These are phyloP conservation scores for Uropetala carovei DNA, from an alignment of 2,888 invertebrate genomes.

Conservation along the genomic window DNA sequence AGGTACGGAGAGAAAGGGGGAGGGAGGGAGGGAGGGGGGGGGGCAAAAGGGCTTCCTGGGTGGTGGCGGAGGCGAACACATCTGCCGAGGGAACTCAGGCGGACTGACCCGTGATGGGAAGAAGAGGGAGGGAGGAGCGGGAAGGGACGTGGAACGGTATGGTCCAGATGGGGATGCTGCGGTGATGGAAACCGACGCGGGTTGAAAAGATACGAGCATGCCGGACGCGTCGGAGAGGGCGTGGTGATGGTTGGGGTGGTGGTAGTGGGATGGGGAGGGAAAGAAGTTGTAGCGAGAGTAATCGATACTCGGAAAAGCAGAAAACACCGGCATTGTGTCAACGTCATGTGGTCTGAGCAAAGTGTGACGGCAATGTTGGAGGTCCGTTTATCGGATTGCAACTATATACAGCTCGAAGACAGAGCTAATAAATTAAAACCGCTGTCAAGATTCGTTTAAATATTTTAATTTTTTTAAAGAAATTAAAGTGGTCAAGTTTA, in stretches of 20 bases:
- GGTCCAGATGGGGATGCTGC: conserved; percentile 56
- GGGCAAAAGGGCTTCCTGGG: not conserved
- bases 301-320: conserved; percentile 19
- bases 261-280: not conserved
- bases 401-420: too few species aligned
- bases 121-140: not conserved
- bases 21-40: not conserved
- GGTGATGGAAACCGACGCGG: not conserved
- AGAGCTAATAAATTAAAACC: too few species aligned
- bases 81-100: not conserved
- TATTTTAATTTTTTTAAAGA: too few species aligned
- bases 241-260: not conserved
- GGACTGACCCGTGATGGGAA: conserved; percentile 14
- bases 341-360: not conserved
- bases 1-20: too few species aligned
- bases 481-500: too few species aligned
- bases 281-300: conserved; percentile 39
- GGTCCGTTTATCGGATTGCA: not conserved
- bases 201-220: not conserved
- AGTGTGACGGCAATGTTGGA: not conserved
- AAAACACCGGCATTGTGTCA: conserved; percentile 2
- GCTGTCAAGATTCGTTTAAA: too few species aligned
- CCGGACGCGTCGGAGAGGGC: not conserved
- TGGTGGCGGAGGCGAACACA: conserved; percentile 12
- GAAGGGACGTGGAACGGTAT: conserved; percentile 35